A percentile compares a stretch with the other conserved stretches of the same genome.
Evolutionary conservation across 2,888 invertebrate genomes (phyloP).

Genomic region (Ophion ventricosus): DNA sequence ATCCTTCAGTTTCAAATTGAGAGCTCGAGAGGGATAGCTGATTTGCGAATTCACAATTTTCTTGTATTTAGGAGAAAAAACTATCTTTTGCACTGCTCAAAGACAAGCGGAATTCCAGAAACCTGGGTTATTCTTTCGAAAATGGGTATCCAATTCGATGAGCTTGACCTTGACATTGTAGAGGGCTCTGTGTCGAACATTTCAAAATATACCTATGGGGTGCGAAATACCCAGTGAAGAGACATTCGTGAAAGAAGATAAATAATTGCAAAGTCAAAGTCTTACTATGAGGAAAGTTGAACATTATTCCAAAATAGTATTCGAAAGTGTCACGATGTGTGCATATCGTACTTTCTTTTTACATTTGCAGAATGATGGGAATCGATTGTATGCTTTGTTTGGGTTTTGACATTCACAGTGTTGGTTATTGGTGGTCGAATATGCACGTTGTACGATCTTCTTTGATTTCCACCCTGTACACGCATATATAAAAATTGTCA

Average conservation of each 20-base stretch:
- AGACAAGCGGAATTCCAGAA: too few species aligned
- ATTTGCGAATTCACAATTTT: neutral
- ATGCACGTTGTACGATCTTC: neutral
- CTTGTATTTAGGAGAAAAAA: neutral
- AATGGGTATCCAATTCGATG: neutral
- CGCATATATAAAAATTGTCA: too few species aligned
- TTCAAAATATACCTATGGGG: neutral
- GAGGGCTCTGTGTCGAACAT: neutral
- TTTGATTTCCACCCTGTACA: neutral
- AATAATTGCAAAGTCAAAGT: neutral
- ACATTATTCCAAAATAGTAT: neutral
- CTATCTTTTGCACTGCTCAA: neutral
- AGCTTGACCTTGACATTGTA: neutral
- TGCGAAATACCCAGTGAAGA: neutral
- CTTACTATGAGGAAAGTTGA: neutral
- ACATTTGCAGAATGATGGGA: too few species aligned
- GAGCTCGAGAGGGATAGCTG: neutral
- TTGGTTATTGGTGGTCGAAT: too few species aligned
- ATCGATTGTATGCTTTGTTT: too few species aligned
- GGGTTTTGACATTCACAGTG: too few species aligned
- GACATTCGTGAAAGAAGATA: neutral
- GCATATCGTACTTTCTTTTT: too few species aligned
- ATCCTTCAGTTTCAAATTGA: neutral
- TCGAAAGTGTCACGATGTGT: too few species aligned
- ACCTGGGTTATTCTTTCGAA: neutral